Percentiles rank a stretch among this genome's conserved stretches.
These are phyloP conservation scores for Nephrotoma flavescens DNA, from an alignment of 2,888 invertebrate species.

Conservation along the genomic window DNA sequence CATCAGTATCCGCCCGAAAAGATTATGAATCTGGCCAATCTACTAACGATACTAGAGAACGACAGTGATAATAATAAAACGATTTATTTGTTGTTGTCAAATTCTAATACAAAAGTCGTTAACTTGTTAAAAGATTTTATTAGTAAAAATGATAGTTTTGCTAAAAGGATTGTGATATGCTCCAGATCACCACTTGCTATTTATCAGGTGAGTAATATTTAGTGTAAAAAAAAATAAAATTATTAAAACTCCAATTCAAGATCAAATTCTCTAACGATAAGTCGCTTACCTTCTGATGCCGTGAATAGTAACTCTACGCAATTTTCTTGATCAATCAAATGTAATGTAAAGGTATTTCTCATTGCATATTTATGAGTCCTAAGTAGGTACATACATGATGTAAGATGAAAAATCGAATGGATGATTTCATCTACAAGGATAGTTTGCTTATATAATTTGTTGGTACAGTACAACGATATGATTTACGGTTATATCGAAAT, in stretches of 20 bases:
- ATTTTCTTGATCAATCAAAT: no score
- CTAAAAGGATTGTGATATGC: slow-evolving; percentile 25
- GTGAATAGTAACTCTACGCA: no score
- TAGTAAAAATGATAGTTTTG: slow-evolving; percentile 21
- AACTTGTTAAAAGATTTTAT: slow-evolving; percentile 24
- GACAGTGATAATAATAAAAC: slow-evolving; percentile 18
- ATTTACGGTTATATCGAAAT: no score
- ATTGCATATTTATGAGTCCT: no score
- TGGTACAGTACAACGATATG: no score
- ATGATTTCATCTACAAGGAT: no score
- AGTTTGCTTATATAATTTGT: no score
- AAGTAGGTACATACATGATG: no score
- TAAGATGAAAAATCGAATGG: no score
- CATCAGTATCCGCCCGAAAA: slow-evolving; percentile 28
- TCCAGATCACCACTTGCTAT: slow-evolving; percentile 29
- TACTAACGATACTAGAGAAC: slow-evolving; percentile 24
- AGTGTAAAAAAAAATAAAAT: not conserved
- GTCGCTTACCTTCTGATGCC: no score
- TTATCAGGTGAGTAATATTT: slow-evolving; percentile 22
- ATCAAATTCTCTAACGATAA: not conserved
- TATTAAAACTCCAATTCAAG: not conserved
- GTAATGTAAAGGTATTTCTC: no score
- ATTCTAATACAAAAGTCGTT: slow-evolving; percentile 24
- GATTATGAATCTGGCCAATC: slow-evolving; percentile 23
- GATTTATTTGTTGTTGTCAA: slow-evolving; percentile 26